Evolutionary conservation across 2,888 invertebrate species (phyloP).

Genomic region (Nomada ferruginata): DNA sequence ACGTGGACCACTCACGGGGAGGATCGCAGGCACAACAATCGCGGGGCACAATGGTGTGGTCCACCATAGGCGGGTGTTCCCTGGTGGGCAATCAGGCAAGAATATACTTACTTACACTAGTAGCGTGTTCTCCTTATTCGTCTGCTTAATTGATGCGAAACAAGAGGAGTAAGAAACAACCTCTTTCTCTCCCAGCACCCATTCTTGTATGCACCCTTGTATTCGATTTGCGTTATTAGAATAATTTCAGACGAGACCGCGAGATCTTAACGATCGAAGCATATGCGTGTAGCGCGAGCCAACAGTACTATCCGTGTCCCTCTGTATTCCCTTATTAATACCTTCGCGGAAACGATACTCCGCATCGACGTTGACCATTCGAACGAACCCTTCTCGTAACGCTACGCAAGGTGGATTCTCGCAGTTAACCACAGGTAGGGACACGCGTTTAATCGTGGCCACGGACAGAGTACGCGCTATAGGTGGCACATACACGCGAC

Average conservation of each 20-base stretch:
- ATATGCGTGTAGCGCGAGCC: neutral
- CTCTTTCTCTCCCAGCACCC: neutral
- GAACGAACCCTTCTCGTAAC: neutral
- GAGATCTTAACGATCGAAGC: neutral
- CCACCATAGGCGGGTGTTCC: slow-evolving; percentile 46
- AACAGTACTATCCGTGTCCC: neutral
- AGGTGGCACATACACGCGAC: slow-evolving; percentile 43
- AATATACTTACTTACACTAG: slow-evolving; percentile 37
- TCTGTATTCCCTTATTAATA: neutral
- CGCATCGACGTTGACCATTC: neutral
- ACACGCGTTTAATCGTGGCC: slow-evolving; percentile 13
- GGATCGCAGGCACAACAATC: slow-evolving; percentile 49
- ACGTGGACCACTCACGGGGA: slow-evolving; percentile 54
- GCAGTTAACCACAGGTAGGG: slow-evolving; percentile 4
- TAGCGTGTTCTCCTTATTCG: slow-evolving; percentile 31
- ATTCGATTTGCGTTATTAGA: neutral
- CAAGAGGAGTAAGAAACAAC: neutral
- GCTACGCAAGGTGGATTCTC: neutral
- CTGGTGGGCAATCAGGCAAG: slow-evolving; percentile 49
- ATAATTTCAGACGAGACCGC: neutral
- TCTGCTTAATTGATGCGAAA: slow-evolving; percentile 33
- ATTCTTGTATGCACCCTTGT: too few relatives aligned
- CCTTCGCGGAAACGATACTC: neutral
- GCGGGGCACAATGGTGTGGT: slow-evolving; percentile 61
- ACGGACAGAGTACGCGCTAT: slow-evolving; percentile 16